Evolutionary conservation across 2,113 vertebrate genomes (phyloP), one percentile per base, ranked within the genome.

Genomic region (Pangasianodon hypophthalmus): DNA sequence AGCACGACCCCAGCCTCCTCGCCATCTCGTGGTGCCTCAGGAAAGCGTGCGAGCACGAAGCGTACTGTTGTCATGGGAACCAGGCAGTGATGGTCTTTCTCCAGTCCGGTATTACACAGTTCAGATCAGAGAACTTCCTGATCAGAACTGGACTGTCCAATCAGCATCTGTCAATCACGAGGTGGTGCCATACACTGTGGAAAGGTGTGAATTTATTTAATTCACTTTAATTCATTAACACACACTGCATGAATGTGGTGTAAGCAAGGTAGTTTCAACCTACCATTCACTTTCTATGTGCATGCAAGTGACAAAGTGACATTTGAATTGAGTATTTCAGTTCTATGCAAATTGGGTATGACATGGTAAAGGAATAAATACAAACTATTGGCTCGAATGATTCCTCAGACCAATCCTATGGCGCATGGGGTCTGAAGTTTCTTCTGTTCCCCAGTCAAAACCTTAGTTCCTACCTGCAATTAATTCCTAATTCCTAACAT

Each of bases 101-200:
- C 98, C 98, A 0, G 96, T 99, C 13, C 97, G 98, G 10, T 99
- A 98, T 94, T 99, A 99, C 92, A 98, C 98, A 0, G 95, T 99
- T 92, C 98, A 99, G 95, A 97, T 94, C 85, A 95, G 97, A 0
- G 97, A 99, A 95, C 95, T 99, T 92, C 98, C 98, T 3, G 84
- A 95, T 1, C 97, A 96, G 2, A 91, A 95, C 91, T 99, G 98
- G 98, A 95, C 95, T 0, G 96, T 97, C 87, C 98, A 98, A 90
- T 96, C 98, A 0, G 94, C 98, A 1, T 96, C 98, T 0, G 94
- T 97, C 92, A 96, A 95, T 95, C 98, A 96, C 90, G 98, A 99
- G 0, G 94, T 95, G 88, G 96, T 96, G 41, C 93, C 97, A 89
- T 98, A 98, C 94, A 56, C 97, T 0, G 97, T 99, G 92, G 96